Conservation (phyloP, 2,888 invertebrate genomes). For the Drosophila fulvimacula region DNA sequence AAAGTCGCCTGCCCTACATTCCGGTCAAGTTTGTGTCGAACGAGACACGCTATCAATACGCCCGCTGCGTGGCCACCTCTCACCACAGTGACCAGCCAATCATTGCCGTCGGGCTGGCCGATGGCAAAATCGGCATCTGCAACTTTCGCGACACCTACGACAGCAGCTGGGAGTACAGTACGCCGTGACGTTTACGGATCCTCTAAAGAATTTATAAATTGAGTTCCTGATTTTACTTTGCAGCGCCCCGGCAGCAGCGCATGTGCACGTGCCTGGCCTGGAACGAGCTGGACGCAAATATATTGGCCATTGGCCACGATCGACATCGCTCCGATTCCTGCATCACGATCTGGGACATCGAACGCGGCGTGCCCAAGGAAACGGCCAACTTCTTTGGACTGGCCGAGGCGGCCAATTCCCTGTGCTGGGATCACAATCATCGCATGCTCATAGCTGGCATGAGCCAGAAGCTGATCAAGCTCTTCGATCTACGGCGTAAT, state of each 20-base stretch:
- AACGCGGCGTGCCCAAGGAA: constrained; percentile 83
- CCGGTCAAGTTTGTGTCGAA: constrained; percentile 80
- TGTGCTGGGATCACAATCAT: constrained; percentile 92
- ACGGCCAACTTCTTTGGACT: constrained; percentile 89
- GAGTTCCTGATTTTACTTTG: background rate
- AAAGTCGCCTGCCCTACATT: constrained; percentile 75
- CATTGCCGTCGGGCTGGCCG: constrained; percentile 94
- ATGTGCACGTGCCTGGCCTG: constrained; percentile 95
- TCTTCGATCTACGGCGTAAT: constrained; percentile 95
- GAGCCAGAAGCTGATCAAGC: constrained; percentile 94
- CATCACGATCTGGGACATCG: constrained; percentile 94
- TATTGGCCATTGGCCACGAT: constrained; percentile 94
- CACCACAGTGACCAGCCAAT: constrained; percentile 92
- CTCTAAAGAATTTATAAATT: background rate
- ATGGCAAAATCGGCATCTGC: constrained; percentile 93
- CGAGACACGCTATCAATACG: constrained; percentile 88
- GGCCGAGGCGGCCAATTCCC: constrained; percentile 93
- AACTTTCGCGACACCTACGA: constrained; percentile 90
- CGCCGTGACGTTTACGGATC: constrained; percentile 15
- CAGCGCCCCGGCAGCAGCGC: constrained; percentile 93
- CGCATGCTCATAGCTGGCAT: constrained; percentile 94
- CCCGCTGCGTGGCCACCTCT: constrained; percentile 95
- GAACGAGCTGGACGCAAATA: constrained; percentile 92
- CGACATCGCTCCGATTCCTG: constrained; percentile 95
- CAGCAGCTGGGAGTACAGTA: constrained; percentile 84